A percentile compares a stretch with the other conserved stretches of the same genome.
These are phyloP conservation scores for Xiphophorus maculatus DNA, from an alignment of 2,113 vertebrate species.

Conservation along the genomic window DNA sequence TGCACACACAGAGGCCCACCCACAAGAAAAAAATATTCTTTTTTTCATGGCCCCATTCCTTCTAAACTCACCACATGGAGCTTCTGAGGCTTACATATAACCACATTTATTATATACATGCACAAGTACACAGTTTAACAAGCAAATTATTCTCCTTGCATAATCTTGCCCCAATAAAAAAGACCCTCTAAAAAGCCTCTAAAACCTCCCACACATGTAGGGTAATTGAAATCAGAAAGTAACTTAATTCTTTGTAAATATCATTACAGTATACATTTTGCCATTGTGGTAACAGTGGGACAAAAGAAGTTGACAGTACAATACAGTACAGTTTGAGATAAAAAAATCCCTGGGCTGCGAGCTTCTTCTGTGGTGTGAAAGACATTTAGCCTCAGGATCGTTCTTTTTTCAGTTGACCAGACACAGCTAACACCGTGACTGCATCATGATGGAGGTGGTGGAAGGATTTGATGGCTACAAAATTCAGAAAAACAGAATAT, in stretches of 20 bases:
- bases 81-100: slow-evolving; percentile 17
- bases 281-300: background rate
- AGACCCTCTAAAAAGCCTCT: background rate
- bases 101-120: slow-evolving; percentile 15
- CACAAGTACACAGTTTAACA: slow-evolving; percentile 20
- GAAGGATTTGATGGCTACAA: slow-evolving; percentile 6
- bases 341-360: background rate
- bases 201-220: background rate
- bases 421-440: slow-evolving; percentile 1
- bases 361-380: slow-evolving; percentile 36
- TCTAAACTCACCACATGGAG: slow-evolving; percentile 38
- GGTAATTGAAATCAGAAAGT: background rate
- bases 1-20: slow-evolving; percentile 42
- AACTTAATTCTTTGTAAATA: background rate
- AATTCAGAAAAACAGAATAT: slow-evolving; percentile 1
- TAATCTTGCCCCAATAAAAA: background rate
- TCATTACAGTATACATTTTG: background rate
- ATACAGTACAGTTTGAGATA: background rate
- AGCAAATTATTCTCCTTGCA: slow-evolving; percentile 18
- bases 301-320: background rate
- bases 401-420: slow-evolving; percentile 23
- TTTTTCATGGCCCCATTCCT: slow-evolving; percentile 46
- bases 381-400: slow-evolving; percentile 35
- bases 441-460: slow-evolving; percentile 12
- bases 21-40: slow-evolving; percentile 25